phyloP scores from a whole-genome alignment of 2,888 invertebrate genomes.

The Sylvicola fuscatus region DNA sequence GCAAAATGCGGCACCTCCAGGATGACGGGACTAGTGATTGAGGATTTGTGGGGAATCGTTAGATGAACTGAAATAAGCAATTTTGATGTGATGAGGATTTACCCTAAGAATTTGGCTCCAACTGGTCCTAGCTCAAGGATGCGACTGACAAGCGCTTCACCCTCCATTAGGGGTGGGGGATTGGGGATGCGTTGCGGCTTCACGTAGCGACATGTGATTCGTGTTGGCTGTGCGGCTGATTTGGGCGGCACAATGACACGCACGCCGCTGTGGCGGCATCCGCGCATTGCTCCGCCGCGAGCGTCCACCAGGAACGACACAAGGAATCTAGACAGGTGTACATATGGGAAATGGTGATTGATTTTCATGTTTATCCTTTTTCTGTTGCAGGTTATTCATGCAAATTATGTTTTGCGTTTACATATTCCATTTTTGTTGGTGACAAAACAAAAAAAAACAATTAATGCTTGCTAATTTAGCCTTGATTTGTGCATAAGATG shows the following conservation, averaged over 20 bases:
- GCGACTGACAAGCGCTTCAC: slow-evolving; percentile 89
- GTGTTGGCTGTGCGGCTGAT: slow-evolving; percentile 84
- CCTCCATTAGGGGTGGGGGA: slow-evolving; percentile 94
- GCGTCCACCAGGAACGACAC: slow-evolving; percentile 99
- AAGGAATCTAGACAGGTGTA: slow-evolving; percentile 49
- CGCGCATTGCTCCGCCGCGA: slow-evolving; percentile 96
- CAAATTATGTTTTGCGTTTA: not conserved
- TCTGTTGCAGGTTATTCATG: too few species aligned
- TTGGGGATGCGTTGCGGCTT: slow-evolving; percentile 41
- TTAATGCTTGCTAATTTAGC: too few species aligned
- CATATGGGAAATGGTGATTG: too few species aligned
- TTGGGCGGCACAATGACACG: slow-evolving; percentile 92
- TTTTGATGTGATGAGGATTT: slow-evolving; percentile 15
- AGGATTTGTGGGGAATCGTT: slow-evolving; percentile 3
- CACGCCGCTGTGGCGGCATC: slow-evolving; percentile 94
- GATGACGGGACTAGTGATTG: slow-evolving; percentile 52
- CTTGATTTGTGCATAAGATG: not conserved
- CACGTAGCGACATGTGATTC: slow-evolving; percentile 88
- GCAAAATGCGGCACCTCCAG: slow-evolving; percentile 97
- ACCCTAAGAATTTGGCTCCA: slow-evolving; percentile 92
- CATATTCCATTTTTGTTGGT: not conserved
- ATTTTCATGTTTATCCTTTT: too few species aligned
- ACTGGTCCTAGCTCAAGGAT: slow-evolving; percentile 90
- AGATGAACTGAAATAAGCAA: not conserved
- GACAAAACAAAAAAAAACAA: not conserved